Evolutionary conservation across 1,140 invertebrate species (phyloP).

Genomic region (Pachyrhynchus sulphureomaculatus): DNA sequence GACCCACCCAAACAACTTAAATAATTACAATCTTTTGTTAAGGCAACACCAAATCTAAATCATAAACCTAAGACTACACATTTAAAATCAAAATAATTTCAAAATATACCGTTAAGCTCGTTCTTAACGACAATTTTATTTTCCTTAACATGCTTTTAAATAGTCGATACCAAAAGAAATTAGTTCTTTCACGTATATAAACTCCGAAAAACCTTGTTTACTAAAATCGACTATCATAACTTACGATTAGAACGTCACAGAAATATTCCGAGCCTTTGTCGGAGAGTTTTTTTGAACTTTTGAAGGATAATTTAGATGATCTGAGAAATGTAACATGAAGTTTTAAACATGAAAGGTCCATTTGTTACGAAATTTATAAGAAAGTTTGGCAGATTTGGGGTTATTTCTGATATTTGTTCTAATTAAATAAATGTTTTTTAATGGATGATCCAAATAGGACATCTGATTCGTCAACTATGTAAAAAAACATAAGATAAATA

Average conservation of each 20-base stretch:
- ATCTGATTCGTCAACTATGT: too few relatives aligned
- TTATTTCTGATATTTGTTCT: too few relatives aligned
- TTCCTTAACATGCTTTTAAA: neutral
- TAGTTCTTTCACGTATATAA: constrained; percentile 2
- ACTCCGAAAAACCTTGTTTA: constrained; percentile 1
- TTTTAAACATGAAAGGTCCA: neutral
- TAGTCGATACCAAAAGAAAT: constrained; percentile 5
- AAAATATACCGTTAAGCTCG: constrained; percentile 1
- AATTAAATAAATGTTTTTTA: too few relatives aligned
- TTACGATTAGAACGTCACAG: constrained; percentile 10
- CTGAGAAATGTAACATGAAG: neutral
- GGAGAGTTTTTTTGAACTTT: neutral
- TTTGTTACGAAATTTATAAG: neutral
- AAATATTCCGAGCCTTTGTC: constrained; percentile 1
- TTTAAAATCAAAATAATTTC: too few relatives aligned
- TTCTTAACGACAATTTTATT: constrained; percentile 3
- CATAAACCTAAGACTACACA: too few relatives aligned
- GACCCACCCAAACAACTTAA: too few relatives aligned
- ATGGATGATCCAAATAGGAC: too few relatives aligned
- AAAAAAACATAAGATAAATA: too few relatives aligned
- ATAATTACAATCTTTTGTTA: too few relatives aligned
- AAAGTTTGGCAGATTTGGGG: too few relatives aligned
- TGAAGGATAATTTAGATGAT: neutral
- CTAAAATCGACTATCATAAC: constrained; percentile 1
- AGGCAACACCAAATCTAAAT: too few relatives aligned